Base-by-base conservation (phyloP, 2,797 vertebrate genomes). In the Anguilla marmorata region DNA sequence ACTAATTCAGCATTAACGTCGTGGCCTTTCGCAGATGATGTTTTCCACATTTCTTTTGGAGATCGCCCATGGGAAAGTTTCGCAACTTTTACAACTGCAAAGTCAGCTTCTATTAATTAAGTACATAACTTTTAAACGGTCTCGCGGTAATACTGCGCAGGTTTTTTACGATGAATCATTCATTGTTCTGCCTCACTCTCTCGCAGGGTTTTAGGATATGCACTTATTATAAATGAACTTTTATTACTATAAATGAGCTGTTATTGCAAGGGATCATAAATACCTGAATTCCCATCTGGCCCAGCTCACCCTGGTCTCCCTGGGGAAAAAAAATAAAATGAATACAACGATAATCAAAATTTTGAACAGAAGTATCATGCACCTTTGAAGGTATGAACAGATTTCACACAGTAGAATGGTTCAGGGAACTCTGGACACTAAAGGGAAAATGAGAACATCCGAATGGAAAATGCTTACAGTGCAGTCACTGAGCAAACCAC, bases 201-300 rank as follows among this genome's bases (percentile, higher is more conserved):
- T 48, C 21, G 41, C 37, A 80, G 37, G 21, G 79, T n/a, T 50
- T 82, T 16, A 41, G 19, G 33, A 72, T 66, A n/a, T 9, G n/a
- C n/a, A 72, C 27, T 33, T 33, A 72, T 72, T 72, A 72, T 33
- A 72, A 72, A 72, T 72, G 9, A 30, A 72, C n/a, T 9, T 2
- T 33, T 79, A 79, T 79, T 79, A 21, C 19, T 79, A 79, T 41
- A 41, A 79, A 72, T 72, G 27, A 72, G 8, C 74, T 12, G 33
- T 79, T 79, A 79, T 41, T 74, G 33, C 33, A 74, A 14, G 88
- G 84, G 58, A 91, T 89, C 21, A 69, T 41, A 0, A 89, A 50
- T 97, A 99, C 98, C 97, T 95, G 95, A 84, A 90, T 92, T 60
- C 98, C 98, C 93, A 89, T 95, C 94, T 97, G 97, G 88, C 98